Evolutionary conservation across 2,888 invertebrate species (phyloP).

Genomic region (Micoletzkya japonica): DNA sequence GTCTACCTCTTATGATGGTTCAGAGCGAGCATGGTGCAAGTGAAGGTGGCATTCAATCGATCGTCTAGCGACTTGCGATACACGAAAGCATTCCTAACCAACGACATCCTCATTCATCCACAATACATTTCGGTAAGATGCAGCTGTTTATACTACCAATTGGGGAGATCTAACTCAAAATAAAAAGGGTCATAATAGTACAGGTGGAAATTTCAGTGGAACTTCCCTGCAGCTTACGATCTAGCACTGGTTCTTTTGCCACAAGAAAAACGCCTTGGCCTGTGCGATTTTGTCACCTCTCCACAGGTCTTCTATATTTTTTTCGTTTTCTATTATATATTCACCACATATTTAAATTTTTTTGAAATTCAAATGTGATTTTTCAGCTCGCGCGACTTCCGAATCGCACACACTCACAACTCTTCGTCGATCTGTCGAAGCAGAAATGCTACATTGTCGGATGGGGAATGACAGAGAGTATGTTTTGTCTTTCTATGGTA

Average conservation of each 20-base stretch:
- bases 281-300: constrained; percentile 23
- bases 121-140: constrained; percentile 14
- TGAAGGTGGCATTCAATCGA: constrained; percentile 15
- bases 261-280: not conserved
- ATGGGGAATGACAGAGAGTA: constrained; percentile 28
- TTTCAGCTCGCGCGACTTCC: constrained; percentile 27
- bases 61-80: not conserved
- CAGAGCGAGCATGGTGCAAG: constrained; percentile 6
- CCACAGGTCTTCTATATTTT: constrained; percentile 4
- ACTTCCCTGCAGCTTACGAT: constrained; percentile 21
- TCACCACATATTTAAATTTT: not conserved
- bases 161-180: not conserved
- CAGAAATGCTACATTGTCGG: constrained; percentile 21
- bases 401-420: not conserved
- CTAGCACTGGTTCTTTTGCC: constrained; percentile 14
- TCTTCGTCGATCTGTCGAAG: not conserved
- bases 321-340: too few relatives aligned
- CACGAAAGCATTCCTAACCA: constrained; percentile 1
- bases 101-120: constrained; percentile 16
- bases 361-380: not conserved
- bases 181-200: too few relatives aligned
- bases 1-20: not conserved
- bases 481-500: not conserved
- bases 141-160: not conserved
- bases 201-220: not conserved